phyloP scores from a whole-genome alignment of 2,888 invertebrate species.

The Eumerus sabulonum region DNA sequence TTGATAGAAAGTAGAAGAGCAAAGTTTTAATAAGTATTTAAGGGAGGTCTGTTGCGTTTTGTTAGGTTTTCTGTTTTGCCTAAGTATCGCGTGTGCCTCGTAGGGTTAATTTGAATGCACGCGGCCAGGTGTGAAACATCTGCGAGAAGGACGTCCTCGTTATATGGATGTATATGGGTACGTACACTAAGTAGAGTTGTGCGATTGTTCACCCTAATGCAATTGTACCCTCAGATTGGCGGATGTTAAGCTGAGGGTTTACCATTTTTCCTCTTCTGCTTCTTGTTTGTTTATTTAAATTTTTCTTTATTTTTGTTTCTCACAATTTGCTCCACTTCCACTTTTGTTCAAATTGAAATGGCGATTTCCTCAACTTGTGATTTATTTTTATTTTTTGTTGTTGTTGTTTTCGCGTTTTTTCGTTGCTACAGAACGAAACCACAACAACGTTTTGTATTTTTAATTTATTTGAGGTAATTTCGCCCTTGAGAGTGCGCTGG shows the following conservation, averaged over 20 bases:
- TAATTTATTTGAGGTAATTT: slow-evolving; percentile 28
- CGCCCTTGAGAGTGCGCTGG: slow-evolving; percentile 34
- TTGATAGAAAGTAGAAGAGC: slow-evolving; percentile 9
- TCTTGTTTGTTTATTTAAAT: slow-evolving; percentile 33
- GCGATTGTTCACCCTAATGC: slow-evolving; percentile 60
- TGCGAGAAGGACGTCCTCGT: slow-evolving; percentile 41
- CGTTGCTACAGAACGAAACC: slow-evolving; percentile 19
- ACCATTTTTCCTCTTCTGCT: slow-evolving; percentile 22
- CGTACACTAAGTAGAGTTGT: slow-evolving; percentile 16
- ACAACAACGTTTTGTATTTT: slow-evolving; percentile 11
- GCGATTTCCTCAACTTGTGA: slow-evolving; percentile 41
- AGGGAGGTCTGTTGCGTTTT: slow-evolving; percentile 33
- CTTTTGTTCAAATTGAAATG: slow-evolving; percentile 55
- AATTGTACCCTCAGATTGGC: slow-evolving; percentile 53
- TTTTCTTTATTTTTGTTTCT: slow-evolving; percentile 10
- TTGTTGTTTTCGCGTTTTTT: slow-evolving; percentile 6
- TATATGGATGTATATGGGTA: slow-evolving; percentile 22
- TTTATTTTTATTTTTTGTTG: slow-evolving; percentile 13
- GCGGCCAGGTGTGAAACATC: slow-evolving; percentile 68
- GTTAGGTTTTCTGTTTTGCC: slow-evolving; percentile 17
- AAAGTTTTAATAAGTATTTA: slow-evolving; percentile 64
- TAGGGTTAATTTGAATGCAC: slow-evolving; percentile 66
- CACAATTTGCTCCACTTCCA: slow-evolving; percentile 51
- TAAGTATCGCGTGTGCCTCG: slow-evolving; percentile 43
- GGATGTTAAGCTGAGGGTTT: slow-evolving; percentile 29